Percentiles rank a stretch among this genome's conserved stretches.
These are phyloP conservation scores for Bucco capensis DNA, from an alignment of 2,113 vertebrate genomes.

Conservation along the genomic window DNA sequence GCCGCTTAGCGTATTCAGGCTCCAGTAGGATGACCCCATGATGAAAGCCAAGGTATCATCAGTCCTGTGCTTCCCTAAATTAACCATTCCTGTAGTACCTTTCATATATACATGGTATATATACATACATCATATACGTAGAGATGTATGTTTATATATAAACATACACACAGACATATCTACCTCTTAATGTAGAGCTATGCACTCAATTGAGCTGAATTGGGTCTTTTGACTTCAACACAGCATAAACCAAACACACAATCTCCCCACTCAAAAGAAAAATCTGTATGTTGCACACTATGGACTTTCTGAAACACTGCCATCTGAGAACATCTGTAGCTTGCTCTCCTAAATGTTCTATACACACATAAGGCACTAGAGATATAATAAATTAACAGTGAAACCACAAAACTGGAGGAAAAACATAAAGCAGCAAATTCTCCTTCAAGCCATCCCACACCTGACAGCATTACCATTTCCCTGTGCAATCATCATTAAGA, in stretches of 20 bases:
- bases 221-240: not conserved
- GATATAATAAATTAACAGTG: not conserved
- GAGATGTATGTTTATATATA: not conserved
- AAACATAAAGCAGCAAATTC: not conserved
- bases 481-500: not conserved
- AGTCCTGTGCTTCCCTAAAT: not conserved
- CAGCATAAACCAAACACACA: not conserved
- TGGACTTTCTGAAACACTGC: not conserved
- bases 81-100: not conserved
- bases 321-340: not conserved
- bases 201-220: not conserved
- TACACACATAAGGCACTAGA: not conserved
- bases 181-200: not conserved
- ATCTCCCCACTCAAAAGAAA: not conserved
- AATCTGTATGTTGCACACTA: not conserved
- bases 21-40: rapidly evolving
- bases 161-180: rapidly evolving
- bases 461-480: not conserved
- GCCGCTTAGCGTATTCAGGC: rapidly evolving
- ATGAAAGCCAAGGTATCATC: not conserved
- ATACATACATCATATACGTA: no score
- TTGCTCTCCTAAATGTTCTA: not conserved
- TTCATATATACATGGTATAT: rapidly evolving
- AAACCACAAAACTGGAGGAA: not conserved
- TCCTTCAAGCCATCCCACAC: not conserved